Conservation (phyloP, 2,888 invertebrate species). For the Drosophila lacicola region DNA sequence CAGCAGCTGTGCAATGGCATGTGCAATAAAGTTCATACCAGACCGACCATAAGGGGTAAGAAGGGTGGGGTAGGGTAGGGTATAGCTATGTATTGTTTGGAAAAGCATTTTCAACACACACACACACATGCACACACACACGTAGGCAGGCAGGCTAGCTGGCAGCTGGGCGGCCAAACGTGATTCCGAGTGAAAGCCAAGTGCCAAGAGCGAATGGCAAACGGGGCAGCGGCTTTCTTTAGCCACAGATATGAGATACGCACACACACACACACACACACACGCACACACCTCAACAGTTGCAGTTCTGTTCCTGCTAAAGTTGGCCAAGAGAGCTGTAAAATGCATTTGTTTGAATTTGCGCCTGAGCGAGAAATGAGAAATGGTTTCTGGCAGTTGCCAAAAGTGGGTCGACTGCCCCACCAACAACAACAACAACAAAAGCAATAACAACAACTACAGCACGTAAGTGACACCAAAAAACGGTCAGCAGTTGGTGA, state of each 20-base stretch:
- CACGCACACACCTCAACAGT: slow-evolving; percentile 6
- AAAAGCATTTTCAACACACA: slow-evolving; percentile 40
- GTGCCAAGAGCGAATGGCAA: slow-evolving; percentile 65
- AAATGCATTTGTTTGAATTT: slow-evolving; percentile 79
- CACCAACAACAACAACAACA: slow-evolving; percentile 14
- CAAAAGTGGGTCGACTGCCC: slow-evolving; percentile 63
- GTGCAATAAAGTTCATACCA: slow-evolving; percentile 57
- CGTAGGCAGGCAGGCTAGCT: background rate
- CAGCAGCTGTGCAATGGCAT: slow-evolving; percentile 63
- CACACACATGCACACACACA: background rate
- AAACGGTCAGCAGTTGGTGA: slow-evolving; percentile 55
- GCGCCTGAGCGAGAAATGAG: slow-evolving; percentile 57
- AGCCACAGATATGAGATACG: slow-evolving; percentile 23
- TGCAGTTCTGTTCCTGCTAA: slow-evolving; percentile 53
- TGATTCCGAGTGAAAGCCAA: slow-evolving; percentile 72
- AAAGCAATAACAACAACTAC: slow-evolving; percentile 22
- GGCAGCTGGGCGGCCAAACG: slow-evolving; percentile 43
- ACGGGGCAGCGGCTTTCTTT: slow-evolving; percentile 60
- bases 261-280: slow-evolving; percentile 13
- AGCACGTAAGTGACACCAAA: slow-evolving; percentile 54
- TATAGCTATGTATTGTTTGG: slow-evolving; percentile 38
- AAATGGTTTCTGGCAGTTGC: slow-evolving; percentile 59
- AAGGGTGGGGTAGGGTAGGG: background rate
- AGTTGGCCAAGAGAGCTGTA: slow-evolving; percentile 65
- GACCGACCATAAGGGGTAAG: slow-evolving; percentile 34